Evolutionary conservation across 2,113 vertebrate species (phyloP), one percentile per base, ranked within the genome.

Genomic region (Phrynosoma platyrhinos): DNA sequence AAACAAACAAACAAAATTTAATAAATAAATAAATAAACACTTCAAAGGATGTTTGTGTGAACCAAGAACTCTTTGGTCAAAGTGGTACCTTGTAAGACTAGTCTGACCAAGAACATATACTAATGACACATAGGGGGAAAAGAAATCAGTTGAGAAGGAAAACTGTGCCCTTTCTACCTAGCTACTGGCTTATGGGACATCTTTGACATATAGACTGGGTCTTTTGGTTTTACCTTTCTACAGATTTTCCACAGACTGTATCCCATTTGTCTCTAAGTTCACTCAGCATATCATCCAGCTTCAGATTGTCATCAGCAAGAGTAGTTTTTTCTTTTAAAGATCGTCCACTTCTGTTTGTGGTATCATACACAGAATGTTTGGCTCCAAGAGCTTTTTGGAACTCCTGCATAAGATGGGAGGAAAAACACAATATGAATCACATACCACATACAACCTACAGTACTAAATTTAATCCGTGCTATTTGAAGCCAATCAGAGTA

Each of bases 211-310:
- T 14, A 3, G 9, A 25, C 6, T n/a, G 32, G 2, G 25, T 25
- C 5, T 77, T 91, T 88, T 79, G 27, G 68, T 14, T 30, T 90
- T 96, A 99, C 99, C 98, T 99, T 96, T 99, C 99, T 66, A 99
- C 97, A 30, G 99, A 99, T 92, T 99, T 99, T 55, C 99, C 99
- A 93, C 99, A 99, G 87, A 99, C 97, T 0, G 98, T 99, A 95
- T 99, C 98, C 99, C 99, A 99, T 90, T 99, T 99, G 96, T 99
- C 99, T 92, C 98, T 97, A 86, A 99, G 97, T 84, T 99, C 98
- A 86, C 98, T 99, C 82, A 99, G 95, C 98, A 99, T 99, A 95
- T 98, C 96, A 21, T 99, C 98, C 91, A 99, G 97, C 93, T 99
- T 99, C 95, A 98, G 98, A 86, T 96, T 98, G 95, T 99, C 99